A percentile compares a stretch with the other conserved stretches of the same genome.
Evolutionary conservation across 2,113 vertebrate species (phyloP).

Genomic region (Syngnathus typhle): DNA sequence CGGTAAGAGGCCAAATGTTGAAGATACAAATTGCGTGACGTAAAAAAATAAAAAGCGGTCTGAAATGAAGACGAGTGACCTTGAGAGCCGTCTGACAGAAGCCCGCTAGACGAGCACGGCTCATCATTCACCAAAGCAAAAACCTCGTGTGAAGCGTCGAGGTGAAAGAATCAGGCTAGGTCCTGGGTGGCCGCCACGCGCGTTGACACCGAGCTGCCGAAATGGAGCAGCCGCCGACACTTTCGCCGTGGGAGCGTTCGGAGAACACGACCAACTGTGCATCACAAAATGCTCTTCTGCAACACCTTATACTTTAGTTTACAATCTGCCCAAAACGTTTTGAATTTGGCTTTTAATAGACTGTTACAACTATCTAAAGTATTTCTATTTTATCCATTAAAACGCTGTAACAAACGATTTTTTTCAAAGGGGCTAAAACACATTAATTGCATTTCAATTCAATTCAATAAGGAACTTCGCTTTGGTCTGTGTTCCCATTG

Average conservation of each 20-base stretch:
- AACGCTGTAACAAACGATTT: no score
- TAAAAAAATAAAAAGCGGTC: slow-evolving; percentile 20
- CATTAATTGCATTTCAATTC: no score
- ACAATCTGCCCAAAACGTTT: not conserved
- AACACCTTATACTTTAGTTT: not conserved
- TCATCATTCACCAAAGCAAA: slow-evolving; percentile 39
- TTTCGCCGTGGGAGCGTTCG: not conserved
- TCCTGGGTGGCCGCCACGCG: slow-evolving; percentile 8
- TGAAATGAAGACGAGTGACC: slow-evolving; percentile 40
- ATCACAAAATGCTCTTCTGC: not conserved
- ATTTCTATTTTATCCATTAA: no score
- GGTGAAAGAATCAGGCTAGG: slow-evolving; percentile 30
- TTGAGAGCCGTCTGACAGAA: slow-evolving; percentile 38
- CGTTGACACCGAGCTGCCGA: slow-evolving; percentile 1
- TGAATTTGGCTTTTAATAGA: not conserved
- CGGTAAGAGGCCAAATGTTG: slow-evolving; percentile 12
- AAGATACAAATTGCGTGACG: slow-evolving; percentile 24
- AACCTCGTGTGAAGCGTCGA: slow-evolving; percentile 27
- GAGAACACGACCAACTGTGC: not conserved
- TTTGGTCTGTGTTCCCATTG: no score
- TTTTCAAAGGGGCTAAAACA: no score
- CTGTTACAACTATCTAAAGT: no score
- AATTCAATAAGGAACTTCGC: no score
- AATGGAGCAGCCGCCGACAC: not conserved
- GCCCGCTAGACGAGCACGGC: slow-evolving; percentile 1